A percentile compares a stretch with the other conserved stretches of the same genome.
These are phyloP conservation scores for Danio rerio DNA, from an alignment of 2,113 vertebrate species.

Conservation along the genomic window GRCz12tu NC_133200.1:4952501-4953000, in stretches of 20 bases:
- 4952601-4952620: not conserved
- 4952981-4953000: no score
- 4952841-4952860: not conserved
- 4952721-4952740: not conserved
- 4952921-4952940: not conserved
- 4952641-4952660: not conserved
- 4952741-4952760: not conserved
- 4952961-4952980: not conserved
- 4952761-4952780: slow-evolving; percentile 8
- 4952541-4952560: not conserved
- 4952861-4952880: not conserved
- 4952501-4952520: no score
- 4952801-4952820: slow-evolving; percentile 23
- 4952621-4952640: not conserved
- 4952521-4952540: not conserved
- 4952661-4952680: not conserved
- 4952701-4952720: not conserved
- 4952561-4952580: not conserved
- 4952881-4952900: not conserved
- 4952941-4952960: no score
- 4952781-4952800: slow-evolving; percentile 25
- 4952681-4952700: not conserved
- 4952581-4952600: slow-evolving; percentile 7
- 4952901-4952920: not conserved
- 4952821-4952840: not conserved